Evolutionary conservation across 2,888 invertebrate species (phyloP).

Genomic region (Odontocolon sp.): DNA sequence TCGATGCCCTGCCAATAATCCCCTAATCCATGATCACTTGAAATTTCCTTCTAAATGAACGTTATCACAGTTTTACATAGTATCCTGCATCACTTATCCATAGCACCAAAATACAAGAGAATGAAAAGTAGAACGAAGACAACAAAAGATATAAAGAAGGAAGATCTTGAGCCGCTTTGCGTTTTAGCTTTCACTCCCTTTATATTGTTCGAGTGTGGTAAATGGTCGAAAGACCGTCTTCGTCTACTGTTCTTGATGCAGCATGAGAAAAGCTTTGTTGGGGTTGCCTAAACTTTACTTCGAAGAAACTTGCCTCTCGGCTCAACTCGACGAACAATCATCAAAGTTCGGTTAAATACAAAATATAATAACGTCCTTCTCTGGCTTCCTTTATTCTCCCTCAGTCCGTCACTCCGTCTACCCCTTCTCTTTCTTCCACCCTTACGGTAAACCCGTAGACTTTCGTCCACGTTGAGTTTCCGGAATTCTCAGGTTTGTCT

Average conservation of each 20-base stretch:
- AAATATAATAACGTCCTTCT: conserved; percentile 50
- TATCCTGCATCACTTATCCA: no score
- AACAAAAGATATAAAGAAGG: no score
- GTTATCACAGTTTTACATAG: no score
- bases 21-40: no score
- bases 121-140: no score
- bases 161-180: no score
- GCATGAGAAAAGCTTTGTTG: conserved; percentile 2
- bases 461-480: conserved; percentile 27
- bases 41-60: no score
- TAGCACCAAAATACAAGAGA: no score
- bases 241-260: neutral
- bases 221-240: conserved; percentile 16
- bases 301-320: conserved; percentile 3
- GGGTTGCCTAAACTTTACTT: conserved; percentile 1
- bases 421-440: conserved; percentile 4
- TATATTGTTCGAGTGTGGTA: neutral
- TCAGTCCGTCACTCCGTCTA: conserved; percentile 1
- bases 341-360: conserved; percentile 53
- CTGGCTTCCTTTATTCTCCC: conserved; percentile 10
- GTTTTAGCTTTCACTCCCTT: no score
- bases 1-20: no score
- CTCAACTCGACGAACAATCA: conserved; percentile 26
- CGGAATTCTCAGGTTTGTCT: conserved; percentile 35
- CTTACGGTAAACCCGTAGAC: conserved; percentile 3